These are phyloP conservation scores for Atrina japonica DNA, from an alignment of 2,888 invertebrate species.

Conservation along the genomic window DNA sequence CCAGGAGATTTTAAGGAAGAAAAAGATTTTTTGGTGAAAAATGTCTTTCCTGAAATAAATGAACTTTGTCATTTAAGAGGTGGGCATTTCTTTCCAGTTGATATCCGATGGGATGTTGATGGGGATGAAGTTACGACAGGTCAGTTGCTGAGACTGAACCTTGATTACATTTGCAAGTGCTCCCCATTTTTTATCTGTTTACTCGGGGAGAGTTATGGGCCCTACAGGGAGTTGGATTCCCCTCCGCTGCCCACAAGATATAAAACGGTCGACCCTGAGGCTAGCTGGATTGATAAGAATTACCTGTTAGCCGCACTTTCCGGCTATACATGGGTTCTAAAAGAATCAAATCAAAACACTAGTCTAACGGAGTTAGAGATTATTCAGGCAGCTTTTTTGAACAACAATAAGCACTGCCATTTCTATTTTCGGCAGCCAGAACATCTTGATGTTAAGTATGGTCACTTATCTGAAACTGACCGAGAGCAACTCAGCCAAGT, in stretches of 20 bases:
- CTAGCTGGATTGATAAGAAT: constrained; percentile 72
- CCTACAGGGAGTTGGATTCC: constrained; percentile 60
- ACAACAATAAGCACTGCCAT: constrained; percentile 66
- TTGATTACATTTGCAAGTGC: constrained; percentile 70
- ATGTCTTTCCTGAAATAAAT: constrained; percentile 72
- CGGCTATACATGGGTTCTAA: constrained; percentile 76
- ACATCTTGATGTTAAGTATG: constrained; percentile 62
- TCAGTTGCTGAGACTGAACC: constrained; percentile 62
- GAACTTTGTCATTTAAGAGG: constrained; percentile 68
- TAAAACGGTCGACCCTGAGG: constrained; percentile 45
- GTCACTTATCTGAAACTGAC: constrained; percentile 47
- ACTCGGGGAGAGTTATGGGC: constrained; percentile 78
- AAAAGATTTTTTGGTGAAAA: constrained; percentile 58
- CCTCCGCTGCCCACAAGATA: constrained; percentile 54
- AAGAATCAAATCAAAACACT: constrained; percentile 70
- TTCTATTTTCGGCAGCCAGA: constrained; percentile 78
- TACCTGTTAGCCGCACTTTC: constrained; percentile 70
- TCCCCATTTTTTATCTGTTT: constrained; percentile 77
- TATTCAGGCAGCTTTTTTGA: constrained; percentile 71
- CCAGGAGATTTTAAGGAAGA: constrained; percentile 68
- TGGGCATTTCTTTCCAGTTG: constrained; percentile 72
- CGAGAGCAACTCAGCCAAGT: constrained; percentile 43
- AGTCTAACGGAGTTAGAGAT: constrained; percentile 78
- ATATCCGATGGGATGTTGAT: constrained; percentile 71
- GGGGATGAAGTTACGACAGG: constrained; percentile 62